Percentiles rank a stretch among this genome's conserved stretches.
Evolutionary conservation across 2,888 invertebrate species (phyloP).

Genomic region (Abscondita cerata): DNA sequence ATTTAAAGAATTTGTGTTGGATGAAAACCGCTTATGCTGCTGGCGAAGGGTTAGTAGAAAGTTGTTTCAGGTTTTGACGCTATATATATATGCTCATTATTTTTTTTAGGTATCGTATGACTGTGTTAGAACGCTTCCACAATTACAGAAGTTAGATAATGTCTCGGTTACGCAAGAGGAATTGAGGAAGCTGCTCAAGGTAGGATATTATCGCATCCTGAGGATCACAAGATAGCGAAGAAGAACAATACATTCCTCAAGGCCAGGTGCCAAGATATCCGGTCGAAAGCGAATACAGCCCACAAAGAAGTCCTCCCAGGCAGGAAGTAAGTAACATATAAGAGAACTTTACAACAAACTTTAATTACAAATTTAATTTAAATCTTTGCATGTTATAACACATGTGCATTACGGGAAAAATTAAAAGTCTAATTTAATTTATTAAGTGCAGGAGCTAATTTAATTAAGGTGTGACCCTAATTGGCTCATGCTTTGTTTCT

Average conservation of each 20-base stretch:
- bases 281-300: slow-evolving; percentile 54
- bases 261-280: slow-evolving; percentile 44
- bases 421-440: too few relatives aligned
- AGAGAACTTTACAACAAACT: too few relatives aligned
- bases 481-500: not conserved
- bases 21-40: slow-evolving; percentile 94
- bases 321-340: slow-evolving; percentile 57
- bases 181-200: slow-evolving; percentile 68
- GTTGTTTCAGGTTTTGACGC: too few relatives aligned
- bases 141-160: slow-evolving; percentile 90
- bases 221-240: slow-evolving; percentile 58
- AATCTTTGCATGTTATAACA: too few relatives aligned
- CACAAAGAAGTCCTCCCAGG: slow-evolving; percentile 56
- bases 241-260: slow-evolving; percentile 47
- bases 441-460: not conserved
- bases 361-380: too few relatives aligned
- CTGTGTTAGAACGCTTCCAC: slow-evolving; percentile 86
- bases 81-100: too few relatives aligned
- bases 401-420: too few relatives aligned
- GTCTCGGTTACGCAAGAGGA: slow-evolving; percentile 82
- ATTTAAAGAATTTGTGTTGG: slow-evolving; percentile 87
- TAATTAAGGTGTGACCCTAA: not conserved
- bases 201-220: slow-evolving; percentile 63
- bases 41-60: slow-evolving; percentile 66
- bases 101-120: slow-evolving; percentile 77